Evolutionary conservation across 2,888 invertebrate species (phyloP).

Genomic region (Archips crataeganus): DNA sequence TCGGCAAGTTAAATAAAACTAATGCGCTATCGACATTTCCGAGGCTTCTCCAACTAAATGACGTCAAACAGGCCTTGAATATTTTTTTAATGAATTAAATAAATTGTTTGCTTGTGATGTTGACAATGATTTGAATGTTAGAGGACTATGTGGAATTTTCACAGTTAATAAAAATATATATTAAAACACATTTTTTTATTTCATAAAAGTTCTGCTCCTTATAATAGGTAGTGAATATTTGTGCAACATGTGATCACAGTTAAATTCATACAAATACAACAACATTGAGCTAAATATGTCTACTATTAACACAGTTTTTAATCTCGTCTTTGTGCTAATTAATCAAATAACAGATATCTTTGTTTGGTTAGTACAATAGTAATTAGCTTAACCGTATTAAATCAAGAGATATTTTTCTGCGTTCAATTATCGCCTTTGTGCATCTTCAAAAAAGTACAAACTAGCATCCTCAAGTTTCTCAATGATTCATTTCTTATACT

Average conservation of each 20-base stretch:
- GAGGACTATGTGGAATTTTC: slow-evolving; percentile 70
- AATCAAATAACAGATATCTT: background rate
- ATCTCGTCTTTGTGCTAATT: background rate
- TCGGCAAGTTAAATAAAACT: too few species aligned
- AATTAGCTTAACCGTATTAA: background rate
- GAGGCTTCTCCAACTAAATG: slow-evolving; percentile 38
- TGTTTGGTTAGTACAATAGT: background rate
- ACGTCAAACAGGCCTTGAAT: slow-evolving; percentile 46
- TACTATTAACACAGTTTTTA: background rate
- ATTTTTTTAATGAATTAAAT: slow-evolving; percentile 46
- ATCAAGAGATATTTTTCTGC: slow-evolving; percentile 43
- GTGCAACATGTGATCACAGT: slow-evolving; percentile 11
- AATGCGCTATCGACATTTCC: background rate
- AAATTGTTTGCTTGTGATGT: slow-evolving; percentile 55
- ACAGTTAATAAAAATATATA: slow-evolving; percentile 77
- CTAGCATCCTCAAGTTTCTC: too few species aligned
- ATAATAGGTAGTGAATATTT: slow-evolving; percentile 18
- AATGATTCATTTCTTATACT: too few species aligned
- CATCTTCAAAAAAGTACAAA: background rate
- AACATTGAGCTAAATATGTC: background rate
- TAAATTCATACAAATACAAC: background rate
- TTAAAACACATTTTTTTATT: slow-evolving; percentile 61
- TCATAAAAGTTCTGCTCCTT: slow-evolving; percentile 55
- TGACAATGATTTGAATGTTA: slow-evolving; percentile 62
- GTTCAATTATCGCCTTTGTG: background rate